Conservation (phyloP, 2,797 vertebrate species). For the Lagorchestes hirsutus region DNA sequence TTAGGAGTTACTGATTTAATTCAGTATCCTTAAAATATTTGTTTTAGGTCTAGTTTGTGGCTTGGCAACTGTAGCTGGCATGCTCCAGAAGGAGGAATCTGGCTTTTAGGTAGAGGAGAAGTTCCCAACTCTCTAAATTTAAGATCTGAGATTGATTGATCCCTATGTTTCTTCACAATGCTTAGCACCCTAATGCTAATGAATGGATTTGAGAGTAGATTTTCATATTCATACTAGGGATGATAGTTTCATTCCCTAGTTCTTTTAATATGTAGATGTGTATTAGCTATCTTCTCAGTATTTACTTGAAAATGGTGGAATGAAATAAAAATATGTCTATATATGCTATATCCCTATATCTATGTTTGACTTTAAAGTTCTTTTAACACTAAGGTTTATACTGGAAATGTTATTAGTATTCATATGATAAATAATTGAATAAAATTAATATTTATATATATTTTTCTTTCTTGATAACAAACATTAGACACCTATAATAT, state of each 20-base stretch:
- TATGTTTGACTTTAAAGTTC: background rate
- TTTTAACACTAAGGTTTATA: background rate
- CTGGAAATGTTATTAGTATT: background rate
- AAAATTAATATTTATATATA: background rate
- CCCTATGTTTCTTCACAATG: background rate
- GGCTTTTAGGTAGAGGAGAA: constrained; percentile 68
- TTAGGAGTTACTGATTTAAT: constrained; percentile 82
- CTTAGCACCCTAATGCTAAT: background rate
- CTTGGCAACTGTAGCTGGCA: constrained; percentile 74
- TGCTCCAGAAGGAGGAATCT: constrained; percentile 66
- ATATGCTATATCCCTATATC: background rate
- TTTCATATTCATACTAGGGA: constrained; percentile 11
- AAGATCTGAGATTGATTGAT: background rate
- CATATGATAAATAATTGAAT: background rate
- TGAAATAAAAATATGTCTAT: background rate
- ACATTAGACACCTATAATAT: background rate
- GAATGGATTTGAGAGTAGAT: background rate
- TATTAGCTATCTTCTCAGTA: background rate
- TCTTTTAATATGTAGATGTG: background rate
- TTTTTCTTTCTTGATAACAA: background rate
- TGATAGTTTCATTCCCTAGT: background rate
- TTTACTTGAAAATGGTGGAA: background rate
- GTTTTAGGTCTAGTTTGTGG: constrained; percentile 82
- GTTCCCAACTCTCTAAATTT: constrained; percentile 71
- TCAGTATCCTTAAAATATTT: constrained; percentile 82